Evolutionary conservation across 2,888 invertebrate genomes (phyloP).

Genomic region (Scaptomyza cyrtandrae): DNA sequence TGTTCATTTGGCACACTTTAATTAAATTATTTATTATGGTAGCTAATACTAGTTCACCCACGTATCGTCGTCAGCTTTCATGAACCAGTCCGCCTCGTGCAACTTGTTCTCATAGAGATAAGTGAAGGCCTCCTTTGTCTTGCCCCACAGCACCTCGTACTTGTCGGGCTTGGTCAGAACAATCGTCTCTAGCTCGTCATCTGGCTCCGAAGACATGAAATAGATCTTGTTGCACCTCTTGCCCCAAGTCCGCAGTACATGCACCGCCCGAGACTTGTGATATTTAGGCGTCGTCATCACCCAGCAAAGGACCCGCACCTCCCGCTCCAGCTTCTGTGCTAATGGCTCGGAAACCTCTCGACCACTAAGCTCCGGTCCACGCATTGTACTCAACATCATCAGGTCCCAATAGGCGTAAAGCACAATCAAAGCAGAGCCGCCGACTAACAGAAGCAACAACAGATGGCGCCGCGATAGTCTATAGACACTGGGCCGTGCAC

Average conservation of each 20-base stretch:
- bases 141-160: constrained; percentile 95
- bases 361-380: not conserved
- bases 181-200: constrained; percentile 90
- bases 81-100: constrained; percentile 96
- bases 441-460: constrained; percentile 25
- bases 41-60: constrained; percentile 86
- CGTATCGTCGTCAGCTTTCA: constrained; percentile 99
- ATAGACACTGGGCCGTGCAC: constrained; percentile 16
- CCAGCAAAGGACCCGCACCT: constrained; percentile 96
- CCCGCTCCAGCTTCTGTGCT: constrained; percentile 89
- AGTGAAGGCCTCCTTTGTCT: constrained; percentile 96
- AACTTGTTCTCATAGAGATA: constrained; percentile 93
- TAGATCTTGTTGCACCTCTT: constrained; percentile 93
- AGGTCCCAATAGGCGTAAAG: constrained; percentile 54
- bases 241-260: constrained; percentile 97
- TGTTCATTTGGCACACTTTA: not conserved
- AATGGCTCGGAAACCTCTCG: constrained; percentile 72
- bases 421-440: constrained; percentile 21
- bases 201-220: constrained; percentile 93
- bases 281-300: constrained; percentile 96
- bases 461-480: constrained; percentile 27
- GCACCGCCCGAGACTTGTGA: constrained; percentile 93
- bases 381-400: constrained; percentile 27
- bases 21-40: not conserved
- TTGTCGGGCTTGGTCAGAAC: constrained; percentile 91